Conservation (phyloP, 2,797 vertebrate species). For the Petrocephalus schoutedeni region DNA sequence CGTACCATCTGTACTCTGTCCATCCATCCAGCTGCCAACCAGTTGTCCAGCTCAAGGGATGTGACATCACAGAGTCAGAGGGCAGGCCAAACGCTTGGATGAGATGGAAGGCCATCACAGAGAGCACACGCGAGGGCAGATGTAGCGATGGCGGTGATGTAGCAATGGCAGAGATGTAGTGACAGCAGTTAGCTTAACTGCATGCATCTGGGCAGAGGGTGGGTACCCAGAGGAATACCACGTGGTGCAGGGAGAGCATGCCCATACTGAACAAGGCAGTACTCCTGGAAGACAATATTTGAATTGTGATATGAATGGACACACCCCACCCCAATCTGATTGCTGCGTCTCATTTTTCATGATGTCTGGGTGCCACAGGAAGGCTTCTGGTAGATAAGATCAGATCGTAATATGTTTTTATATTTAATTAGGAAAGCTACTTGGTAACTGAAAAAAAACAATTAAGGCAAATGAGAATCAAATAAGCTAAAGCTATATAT, state of each 20-base stretch:
- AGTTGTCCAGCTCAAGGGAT: background rate
- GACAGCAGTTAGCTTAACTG: background rate
- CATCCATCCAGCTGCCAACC: background rate
- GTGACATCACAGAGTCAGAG: background rate
- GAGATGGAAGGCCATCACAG: background rate
- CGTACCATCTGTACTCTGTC: background rate
- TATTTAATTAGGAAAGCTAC: background rate
- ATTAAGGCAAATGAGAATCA: background rate
- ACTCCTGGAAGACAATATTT: background rate
- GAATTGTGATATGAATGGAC: background rate
- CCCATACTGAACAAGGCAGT: background rate
- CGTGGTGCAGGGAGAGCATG: background rate
- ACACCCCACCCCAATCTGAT: background rate
- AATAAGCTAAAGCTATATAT: background rate
- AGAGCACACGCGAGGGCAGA: background rate
- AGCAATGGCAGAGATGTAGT: no score
- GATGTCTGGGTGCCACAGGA: background rate
- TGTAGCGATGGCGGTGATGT: background rate
- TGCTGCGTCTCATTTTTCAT: background rate
- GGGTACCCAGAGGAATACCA: background rate
- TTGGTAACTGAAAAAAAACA: background rate
- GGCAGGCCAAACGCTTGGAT: background rate
- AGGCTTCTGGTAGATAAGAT: background rate
- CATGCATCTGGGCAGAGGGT: background rate
- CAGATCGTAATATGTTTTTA: background rate